Percentiles rank a stretch among this genome's conserved stretches.
phyloP scores from a whole-genome alignment of 2,113 vertebrate genomes.

The Dasyornis broadbenti region DNA sequence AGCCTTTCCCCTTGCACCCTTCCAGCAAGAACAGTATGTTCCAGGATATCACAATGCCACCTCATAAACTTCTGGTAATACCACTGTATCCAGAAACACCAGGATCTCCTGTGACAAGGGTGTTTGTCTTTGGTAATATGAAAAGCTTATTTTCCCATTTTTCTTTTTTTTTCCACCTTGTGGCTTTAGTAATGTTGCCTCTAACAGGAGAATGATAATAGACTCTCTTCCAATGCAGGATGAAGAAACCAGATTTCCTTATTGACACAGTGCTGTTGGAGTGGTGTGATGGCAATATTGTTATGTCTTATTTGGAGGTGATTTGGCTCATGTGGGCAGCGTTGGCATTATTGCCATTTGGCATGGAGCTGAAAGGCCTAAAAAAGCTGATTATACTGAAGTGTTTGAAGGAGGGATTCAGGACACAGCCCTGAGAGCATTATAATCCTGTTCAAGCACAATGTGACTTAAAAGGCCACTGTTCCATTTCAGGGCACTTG shows the following conservation, averaged over 20 bases:
- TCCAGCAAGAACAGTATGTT: background rate
- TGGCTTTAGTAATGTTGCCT: background rate
- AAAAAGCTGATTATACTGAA: constrained; percentile 48
- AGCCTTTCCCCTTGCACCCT: background rate
- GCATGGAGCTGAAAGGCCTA: constrained; percentile 1
- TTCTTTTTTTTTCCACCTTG: background rate
- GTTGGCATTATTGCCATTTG: background rate
- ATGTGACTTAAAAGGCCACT: constrained; percentile 17
- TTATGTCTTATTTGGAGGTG: background rate
- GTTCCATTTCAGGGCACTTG: background rate
- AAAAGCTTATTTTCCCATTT: background rate
- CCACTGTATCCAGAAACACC: background rate
- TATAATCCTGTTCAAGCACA: constrained; percentile 41
- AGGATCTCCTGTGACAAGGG: background rate
- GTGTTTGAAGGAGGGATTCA: constrained; percentile 17
- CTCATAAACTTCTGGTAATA: background rate
- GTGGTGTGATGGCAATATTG: background rate
- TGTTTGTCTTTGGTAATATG: background rate
- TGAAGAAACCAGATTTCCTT: background rate
- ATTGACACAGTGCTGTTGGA: background rate
- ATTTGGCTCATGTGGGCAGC: background rate
- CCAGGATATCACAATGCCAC: background rate
- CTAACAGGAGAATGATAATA: background rate
- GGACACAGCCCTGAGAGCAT: background rate
- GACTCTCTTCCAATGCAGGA: background rate